phyloP scores from a whole-genome alignment of 2,888 invertebrate genomes.

The Hirtodrosophila confusa region DNA sequence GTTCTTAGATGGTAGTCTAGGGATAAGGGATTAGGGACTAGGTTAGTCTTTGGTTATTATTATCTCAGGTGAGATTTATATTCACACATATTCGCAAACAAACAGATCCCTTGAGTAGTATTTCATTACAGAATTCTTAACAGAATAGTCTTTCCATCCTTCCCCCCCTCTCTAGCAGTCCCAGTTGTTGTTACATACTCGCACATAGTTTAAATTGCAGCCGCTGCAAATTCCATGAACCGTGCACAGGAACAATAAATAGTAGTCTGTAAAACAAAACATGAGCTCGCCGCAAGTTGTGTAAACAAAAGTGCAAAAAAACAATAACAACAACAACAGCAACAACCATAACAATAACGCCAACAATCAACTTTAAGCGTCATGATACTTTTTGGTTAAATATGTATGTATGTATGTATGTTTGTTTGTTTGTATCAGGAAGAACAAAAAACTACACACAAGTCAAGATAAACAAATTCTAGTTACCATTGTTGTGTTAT shows the following conservation, averaged over 20 bases:
- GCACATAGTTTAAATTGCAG: slow-evolving; percentile 61
- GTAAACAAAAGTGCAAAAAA: slow-evolving; percentile 67
- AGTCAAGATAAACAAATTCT: slow-evolving; percentile 76
- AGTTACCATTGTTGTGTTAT: slow-evolving; percentile 69
- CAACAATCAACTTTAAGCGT: slow-evolving; percentile 70
- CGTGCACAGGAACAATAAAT: slow-evolving; percentile 73
- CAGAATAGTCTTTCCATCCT: too few relatives aligned
- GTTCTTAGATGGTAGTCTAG: too few relatives aligned
- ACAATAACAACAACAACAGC: slow-evolving; percentile 36
- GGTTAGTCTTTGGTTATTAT: too few relatives aligned
- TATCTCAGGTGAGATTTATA: too few relatives aligned
- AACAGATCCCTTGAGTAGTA: too few relatives aligned
- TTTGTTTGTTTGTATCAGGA: slow-evolving; percentile 24
- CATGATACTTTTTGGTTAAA: slow-evolving; percentile 77
- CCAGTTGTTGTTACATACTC: slow-evolving; percentile 52
- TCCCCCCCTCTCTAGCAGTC: background rate
- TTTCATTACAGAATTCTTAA: too few relatives aligned
- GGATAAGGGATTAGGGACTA: too few relatives aligned
- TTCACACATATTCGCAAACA: too few relatives aligned
- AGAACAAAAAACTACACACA: slow-evolving; percentile 62
- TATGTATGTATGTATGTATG: slow-evolving; percentile 22
- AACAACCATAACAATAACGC: slow-evolving; percentile 35
- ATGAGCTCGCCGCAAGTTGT: slow-evolving; percentile 65
- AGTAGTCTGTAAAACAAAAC: slow-evolving; percentile 58
- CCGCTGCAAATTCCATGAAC: slow-evolving; percentile 69